Base-by-base conservation (phyloP, 2,888 invertebrate species). In the Tetanocera ferruginea region DNA sequence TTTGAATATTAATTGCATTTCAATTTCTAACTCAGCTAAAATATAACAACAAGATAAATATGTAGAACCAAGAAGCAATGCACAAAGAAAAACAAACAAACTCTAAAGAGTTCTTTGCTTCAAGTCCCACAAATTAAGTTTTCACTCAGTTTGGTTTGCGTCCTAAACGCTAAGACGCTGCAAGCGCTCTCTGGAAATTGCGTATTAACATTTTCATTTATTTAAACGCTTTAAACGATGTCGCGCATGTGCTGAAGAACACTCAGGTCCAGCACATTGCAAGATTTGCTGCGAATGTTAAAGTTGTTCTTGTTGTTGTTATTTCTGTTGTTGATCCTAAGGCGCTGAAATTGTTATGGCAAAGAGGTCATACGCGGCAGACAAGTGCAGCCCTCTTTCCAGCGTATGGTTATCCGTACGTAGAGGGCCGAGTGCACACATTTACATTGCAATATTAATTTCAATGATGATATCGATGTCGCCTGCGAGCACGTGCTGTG, bases 401-500 rank as follows among this genome's bases (percentile, higher is more conserved):
- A 11, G 19, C 11, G 70, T 67, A 25, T 62, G 69, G 5, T 51
- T 14, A 11, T 60, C 19, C n/a, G 34, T 9, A 28, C 34, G 9
- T 55, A 17, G 62, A 25, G 17, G 43, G 34, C 57, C 31, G 66
- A 14, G 31, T 74, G 69, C 31, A 52, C 37, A 55, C 52, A 37
- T 70, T 55, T 67, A 66, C 72, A 66, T 72, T 55, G 73, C 77
- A 81, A 79, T 81, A 79, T 81, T 81, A 79, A 81, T 82, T 81
- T 80, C 77, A 80, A 78, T 79, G 79, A 80, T 82, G 80, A 79
- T 83, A 82, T 82, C 83, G 82, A 81, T 83, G 85, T 84, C 84
- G 83, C 84, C 84, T 84, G 81, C 78, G 82, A 83, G 82, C 85
- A 83, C 85, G 85, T 85, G 85, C 84, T 84, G 84, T 84, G 85